These are phyloP conservation scores for Progne subis DNA, from an alignment of 2,113 vertebrate genomes.

Conservation along the genomic window DNA sequence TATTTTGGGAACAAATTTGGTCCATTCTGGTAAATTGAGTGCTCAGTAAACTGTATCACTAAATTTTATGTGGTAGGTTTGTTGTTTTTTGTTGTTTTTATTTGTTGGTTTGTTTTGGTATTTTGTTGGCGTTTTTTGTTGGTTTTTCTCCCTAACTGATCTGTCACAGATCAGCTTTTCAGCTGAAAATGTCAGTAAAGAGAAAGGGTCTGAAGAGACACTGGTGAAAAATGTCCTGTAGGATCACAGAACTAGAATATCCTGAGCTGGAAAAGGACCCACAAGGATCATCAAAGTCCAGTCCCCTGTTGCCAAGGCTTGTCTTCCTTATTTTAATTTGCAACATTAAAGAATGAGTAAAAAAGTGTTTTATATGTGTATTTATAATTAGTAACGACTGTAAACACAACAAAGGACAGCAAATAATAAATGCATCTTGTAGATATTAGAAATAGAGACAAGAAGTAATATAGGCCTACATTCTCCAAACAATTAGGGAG, in stretches of 20 bases:
- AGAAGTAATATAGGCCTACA: background rate
- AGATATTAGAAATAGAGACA: background rate
- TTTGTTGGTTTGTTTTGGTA: background rate
- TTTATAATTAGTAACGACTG: background rate
- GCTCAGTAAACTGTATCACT: background rate
- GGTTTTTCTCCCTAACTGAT: background rate
- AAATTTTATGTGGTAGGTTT: background rate
- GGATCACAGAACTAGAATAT: background rate
- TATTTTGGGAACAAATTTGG: background rate
- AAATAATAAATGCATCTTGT: background rate
- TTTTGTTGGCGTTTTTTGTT: background rate
- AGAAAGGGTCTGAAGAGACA: background rate
- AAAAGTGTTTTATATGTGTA: background rate
- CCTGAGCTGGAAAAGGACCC: background rate
- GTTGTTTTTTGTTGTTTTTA: background rate
- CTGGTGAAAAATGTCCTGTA: background rate
- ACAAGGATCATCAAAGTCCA: background rate
- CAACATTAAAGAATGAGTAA: background rate
- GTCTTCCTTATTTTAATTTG: background rate
- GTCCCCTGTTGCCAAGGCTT: background rate
- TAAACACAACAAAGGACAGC: background rate
- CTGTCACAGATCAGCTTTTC: background rate
- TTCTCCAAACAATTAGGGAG: background rate
- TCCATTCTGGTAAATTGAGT: background rate
- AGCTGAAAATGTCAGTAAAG: background rate